These are phyloP conservation scores for Ophion ventricosus DNA, from an alignment of 2,888 invertebrate species.

Conservation along the genomic window DNA sequence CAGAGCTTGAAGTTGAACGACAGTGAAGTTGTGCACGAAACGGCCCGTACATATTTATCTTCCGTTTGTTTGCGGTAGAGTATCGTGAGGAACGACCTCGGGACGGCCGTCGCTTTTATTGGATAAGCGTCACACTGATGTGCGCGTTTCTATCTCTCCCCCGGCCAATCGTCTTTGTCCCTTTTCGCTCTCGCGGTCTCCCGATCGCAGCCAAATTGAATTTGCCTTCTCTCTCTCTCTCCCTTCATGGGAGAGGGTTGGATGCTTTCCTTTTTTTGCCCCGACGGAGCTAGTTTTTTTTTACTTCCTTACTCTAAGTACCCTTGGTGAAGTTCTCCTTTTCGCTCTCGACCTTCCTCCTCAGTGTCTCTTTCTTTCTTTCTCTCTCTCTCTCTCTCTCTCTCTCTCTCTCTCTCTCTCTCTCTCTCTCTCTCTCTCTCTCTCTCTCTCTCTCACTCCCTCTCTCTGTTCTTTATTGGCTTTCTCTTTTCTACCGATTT, in stretches of 20 bases:
- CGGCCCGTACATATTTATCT: slow-evolving; percentile 14
- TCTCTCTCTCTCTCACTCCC: slow-evolving; percentile 9
- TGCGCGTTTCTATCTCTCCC: slow-evolving; percentile 33
- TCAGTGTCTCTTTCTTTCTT: no score
- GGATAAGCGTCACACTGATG: slow-evolving; percentile 59
- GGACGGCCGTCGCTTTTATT: slow-evolving; percentile 44
- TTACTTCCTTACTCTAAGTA: slow-evolving; percentile 16
- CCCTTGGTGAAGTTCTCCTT: slow-evolving; percentile 23
- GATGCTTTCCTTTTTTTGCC: slow-evolving; percentile 8
- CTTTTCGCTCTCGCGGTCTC: slow-evolving; percentile 51
- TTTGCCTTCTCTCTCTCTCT: slow-evolving; percentile 58
- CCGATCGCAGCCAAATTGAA: slow-evolving; percentile 63
- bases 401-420: slow-evolving; percentile 11
- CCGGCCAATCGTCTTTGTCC: slow-evolving; percentile 60
- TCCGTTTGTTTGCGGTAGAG: slow-evolving; percentile 19
- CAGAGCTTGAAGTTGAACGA: background rate
- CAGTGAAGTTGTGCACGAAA: background rate
- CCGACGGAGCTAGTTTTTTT: slow-evolving; percentile 37
- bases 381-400: background rate
- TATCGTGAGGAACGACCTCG: slow-evolving; percentile 6
- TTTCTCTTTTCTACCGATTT: slow-evolving; percentile 47
- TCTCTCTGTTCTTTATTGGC: slow-evolving; percentile 11
- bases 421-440: slow-evolving; percentile 6
- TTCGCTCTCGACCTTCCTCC: background rate
- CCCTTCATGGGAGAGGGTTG: slow-evolving; percentile 23